Evolutionary conservation across 2,888 invertebrate species (phyloP).

Genomic region (Aphodius granarius): DNA sequence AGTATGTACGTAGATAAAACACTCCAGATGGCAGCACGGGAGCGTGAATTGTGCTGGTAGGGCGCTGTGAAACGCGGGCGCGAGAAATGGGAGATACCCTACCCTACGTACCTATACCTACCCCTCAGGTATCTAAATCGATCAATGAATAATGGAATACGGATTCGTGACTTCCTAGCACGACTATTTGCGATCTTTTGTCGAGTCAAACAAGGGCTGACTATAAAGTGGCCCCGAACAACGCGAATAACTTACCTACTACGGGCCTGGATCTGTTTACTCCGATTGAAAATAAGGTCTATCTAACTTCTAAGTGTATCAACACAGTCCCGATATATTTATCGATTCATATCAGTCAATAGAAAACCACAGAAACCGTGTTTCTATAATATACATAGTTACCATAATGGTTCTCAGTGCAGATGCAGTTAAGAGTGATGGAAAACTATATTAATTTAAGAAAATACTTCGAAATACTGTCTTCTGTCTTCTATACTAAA

Average conservation of each 20-base stretch:
- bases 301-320: background rate
- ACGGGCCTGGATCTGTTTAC: background rate
- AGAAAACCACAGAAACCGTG: no score
- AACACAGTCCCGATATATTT: background rate
- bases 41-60: constrained; percentile 1
- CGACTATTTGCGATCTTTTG: background rate
- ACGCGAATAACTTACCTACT: background rate
- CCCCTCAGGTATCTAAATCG: constrained; percentile 11
- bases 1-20: constrained; percentile 4
- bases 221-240: background rate
- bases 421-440: no score
- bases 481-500: no score
- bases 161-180: constrained; percentile 7
- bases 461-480: no score
- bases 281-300: constrained; percentile 6
- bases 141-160: constrained; percentile 14
- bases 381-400: no score
- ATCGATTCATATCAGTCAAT: background rate
- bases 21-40: background rate
- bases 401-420: no score
- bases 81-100: background rate
- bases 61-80: background rate
- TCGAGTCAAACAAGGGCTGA: constrained; percentile 7
- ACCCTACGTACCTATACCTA: no score
- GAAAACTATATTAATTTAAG: no score